These are phyloP conservation scores for Salminus brasiliensis DNA, from an alignment of 2,113 vertebrate genomes.

Conservation along the genomic window DNA sequence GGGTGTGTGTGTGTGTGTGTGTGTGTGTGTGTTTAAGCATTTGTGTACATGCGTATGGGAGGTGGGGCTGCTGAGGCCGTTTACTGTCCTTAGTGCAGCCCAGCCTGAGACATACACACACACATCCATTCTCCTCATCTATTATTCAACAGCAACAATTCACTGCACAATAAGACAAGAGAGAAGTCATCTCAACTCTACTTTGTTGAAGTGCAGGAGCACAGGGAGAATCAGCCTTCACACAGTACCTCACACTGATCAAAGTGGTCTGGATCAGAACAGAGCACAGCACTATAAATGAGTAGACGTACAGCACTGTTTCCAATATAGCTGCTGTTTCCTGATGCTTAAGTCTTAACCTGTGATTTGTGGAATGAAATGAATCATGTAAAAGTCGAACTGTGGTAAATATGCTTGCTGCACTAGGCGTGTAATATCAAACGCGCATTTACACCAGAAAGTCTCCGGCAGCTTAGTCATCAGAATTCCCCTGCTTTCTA, in stretches of 20 bases:
- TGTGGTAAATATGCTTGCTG: constrained; percentile 13
- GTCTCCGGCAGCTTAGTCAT: constrained; percentile 53
- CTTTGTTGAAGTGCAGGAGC: background rate
- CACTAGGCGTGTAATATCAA: constrained; percentile 36
- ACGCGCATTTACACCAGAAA: constrained; percentile 42
- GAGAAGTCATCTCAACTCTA: constrained; percentile 11
- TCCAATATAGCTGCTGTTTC: background rate
- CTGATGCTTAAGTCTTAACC: background rate
- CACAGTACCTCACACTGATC: constrained; percentile 5
- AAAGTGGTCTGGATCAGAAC: background rate
- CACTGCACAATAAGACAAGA: constrained; percentile 39
- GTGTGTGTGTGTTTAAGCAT: constrained; percentile 2
- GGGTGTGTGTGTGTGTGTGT: background rate
- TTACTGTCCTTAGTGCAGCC: constrained; percentile 16
- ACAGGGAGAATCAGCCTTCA: background rate
- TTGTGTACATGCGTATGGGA: background rate
- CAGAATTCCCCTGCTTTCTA: constrained; percentile 53
- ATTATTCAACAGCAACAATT: constrained; percentile 55
- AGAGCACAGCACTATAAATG: background rate
- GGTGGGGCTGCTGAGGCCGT: constrained; percentile 23
- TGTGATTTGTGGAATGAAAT: background rate
- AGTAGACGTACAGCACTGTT: background rate
- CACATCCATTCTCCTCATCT: constrained; percentile 40
- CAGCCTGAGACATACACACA: constrained; percentile 43
- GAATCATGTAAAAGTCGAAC: constrained; percentile 22